Percentiles rank a stretch among this genome's conserved stretches.
Conservation (phyloP, 1,140 invertebrate species). For the Rhopalosiphum maidis region DNA sequence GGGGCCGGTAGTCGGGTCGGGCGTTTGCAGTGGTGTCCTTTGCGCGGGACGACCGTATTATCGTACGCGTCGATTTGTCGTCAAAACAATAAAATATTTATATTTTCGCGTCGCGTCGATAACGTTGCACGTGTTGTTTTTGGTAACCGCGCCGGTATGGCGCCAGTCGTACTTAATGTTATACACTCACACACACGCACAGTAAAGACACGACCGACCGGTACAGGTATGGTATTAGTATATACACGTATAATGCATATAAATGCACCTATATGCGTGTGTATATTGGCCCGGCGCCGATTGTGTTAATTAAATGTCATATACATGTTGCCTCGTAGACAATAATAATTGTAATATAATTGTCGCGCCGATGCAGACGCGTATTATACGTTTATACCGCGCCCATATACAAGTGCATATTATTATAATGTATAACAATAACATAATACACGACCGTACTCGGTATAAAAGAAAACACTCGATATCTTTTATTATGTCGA, state of each 20-base stretch:
- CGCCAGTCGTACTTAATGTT: background rate
- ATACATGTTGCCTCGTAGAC: background rate
- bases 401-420: background rate
- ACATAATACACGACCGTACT: background rate
- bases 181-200: background rate
- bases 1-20: background rate
- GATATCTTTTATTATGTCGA: background rate
- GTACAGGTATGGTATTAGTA: background rate
- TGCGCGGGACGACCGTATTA: too few relatives aligned
- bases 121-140: background rate
- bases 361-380: background rate
- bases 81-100: background rate
- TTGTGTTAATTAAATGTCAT: slow-evolving; percentile 17
- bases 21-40: background rate
- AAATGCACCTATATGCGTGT: background rate
- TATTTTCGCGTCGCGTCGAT: background rate
- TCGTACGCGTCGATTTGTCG: background rate
- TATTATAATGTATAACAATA: background rate
- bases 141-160: background rate
- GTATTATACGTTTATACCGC: too few relatives aligned
- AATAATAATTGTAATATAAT: slow-evolving; percentile 5
- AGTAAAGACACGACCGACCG: background rate
- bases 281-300: background rate
- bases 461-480: background rate
- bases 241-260: background rate